Percentiles rank a stretch among this genome's conserved stretches.
Conservation (phyloP, 2,797 vertebrate species). For the Scolopax bukidnonensis region DNA sequence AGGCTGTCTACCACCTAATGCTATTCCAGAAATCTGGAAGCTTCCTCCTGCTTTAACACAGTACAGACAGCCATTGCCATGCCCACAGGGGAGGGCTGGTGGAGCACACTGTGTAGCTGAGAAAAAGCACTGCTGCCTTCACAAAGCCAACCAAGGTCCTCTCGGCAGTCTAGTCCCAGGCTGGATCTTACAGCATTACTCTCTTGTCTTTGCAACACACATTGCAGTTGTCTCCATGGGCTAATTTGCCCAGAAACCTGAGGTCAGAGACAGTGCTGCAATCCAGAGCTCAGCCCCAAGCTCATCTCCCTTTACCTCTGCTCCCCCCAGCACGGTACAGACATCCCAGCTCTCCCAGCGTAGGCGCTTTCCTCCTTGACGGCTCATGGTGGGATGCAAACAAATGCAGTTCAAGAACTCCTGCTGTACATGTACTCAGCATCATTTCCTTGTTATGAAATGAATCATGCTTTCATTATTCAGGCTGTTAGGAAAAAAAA, state of each 20-base stretch:
- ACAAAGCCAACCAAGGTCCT: fast-evolving
- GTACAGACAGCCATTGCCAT: not conserved
- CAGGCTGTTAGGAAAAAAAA: not conserved
- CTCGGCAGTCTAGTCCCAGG: not conserved
- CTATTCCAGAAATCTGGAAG: not conserved
- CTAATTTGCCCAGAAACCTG: not conserved
- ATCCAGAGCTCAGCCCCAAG: not conserved
- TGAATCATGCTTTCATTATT: constrained; percentile 21
- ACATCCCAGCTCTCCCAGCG: not conserved
- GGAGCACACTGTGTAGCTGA: not conserved
- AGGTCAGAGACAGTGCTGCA: not conserved
- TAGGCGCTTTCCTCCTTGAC: fast-evolving
- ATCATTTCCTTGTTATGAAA: constrained; percentile 22
- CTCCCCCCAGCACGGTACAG: not conserved
- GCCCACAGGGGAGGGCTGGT: not conserved
- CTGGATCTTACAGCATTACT: not conserved
- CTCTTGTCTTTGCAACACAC: not conserved
- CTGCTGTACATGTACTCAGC: not conserved
- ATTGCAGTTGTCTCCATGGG: not conserved
- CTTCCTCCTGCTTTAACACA: not conserved
- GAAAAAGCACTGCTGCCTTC: not conserved
- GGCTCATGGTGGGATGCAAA: not conserved
- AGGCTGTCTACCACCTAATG: not conserved
- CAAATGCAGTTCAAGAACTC: not conserved
- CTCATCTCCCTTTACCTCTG: not conserved